These are phyloP conservation scores for Cacoxenus indagator DNA, from an alignment of 2,888 invertebrate genomes.

Conservation along the genomic window DNA sequence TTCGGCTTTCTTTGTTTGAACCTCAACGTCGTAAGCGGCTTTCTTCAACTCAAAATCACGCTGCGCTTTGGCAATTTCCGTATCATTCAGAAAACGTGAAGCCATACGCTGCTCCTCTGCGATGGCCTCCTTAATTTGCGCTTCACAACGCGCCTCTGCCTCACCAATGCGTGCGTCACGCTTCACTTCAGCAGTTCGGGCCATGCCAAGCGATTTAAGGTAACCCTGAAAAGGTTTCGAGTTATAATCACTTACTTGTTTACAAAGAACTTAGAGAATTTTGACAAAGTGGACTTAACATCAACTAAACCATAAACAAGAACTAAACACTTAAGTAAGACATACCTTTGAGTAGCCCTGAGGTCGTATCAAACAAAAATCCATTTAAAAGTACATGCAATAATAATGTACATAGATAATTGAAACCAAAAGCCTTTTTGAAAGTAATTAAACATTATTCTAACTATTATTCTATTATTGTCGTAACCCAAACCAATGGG, in stretches of 20 bases:
- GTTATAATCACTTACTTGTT: neutral
- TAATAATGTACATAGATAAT: constrained; percentile 30
- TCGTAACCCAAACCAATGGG: neutral
- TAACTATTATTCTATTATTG: neutral
- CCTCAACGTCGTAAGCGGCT: constrained; percentile 96
- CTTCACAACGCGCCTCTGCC: constrained; percentile 94
- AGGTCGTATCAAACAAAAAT: constrained; percentile 34
- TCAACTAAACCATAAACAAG: neutral
- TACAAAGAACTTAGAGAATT: neutral
- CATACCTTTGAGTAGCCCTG: constrained; percentile 70
- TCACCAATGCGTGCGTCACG: constrained; percentile 97
- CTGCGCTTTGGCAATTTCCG: constrained; percentile 96
- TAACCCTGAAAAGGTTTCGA: constrained; percentile 73
- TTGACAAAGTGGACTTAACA: neutral
- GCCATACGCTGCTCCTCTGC: constrained; percentile 98
- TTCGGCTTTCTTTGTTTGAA: constrained; percentile 89
- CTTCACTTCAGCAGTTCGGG: constrained; percentile 94
- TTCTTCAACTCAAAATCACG: constrained; percentile 97
- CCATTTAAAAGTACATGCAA: constrained; percentile 53
- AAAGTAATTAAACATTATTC: neutral
- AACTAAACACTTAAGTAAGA: constrained; percentile 37
- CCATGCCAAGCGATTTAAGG: constrained; percentile 93
- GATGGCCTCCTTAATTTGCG: constrained; percentile 83
- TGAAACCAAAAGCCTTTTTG: neutral
- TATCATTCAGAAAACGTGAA: constrained; percentile 92